Evolutionary conservation across 2,113 vertebrate species (phyloP).

Genomic region (Oryctolagus cuniculus): DNA sequence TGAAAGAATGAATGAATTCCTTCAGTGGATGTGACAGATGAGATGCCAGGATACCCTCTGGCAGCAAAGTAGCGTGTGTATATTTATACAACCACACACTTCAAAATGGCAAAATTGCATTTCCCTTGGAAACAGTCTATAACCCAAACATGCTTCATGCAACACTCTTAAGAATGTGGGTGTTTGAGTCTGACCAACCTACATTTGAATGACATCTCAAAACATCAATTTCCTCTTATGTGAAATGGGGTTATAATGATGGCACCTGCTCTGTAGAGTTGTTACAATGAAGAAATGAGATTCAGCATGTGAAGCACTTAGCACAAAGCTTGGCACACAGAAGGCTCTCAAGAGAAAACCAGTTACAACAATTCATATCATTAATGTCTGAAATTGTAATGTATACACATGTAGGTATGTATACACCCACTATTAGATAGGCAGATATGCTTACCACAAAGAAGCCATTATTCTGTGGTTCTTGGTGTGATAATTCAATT

Average conservation of each 20-base stretch:
- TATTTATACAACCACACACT: neutral
- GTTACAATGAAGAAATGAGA: slow-evolving; percentile 1
- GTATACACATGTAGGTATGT: neutral
- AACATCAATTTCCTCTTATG: neutral
- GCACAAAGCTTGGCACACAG: neutral
- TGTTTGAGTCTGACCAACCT: neutral
- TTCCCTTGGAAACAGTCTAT: slow-evolving; percentile 42
- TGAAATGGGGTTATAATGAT: slow-evolving; percentile 47
- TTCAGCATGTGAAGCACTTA: neutral
- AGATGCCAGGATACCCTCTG: neutral
- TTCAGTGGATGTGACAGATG: neutral
- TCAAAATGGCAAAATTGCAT: slow-evolving; percentile 3
- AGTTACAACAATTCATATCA: neutral
- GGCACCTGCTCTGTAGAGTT: neutral
- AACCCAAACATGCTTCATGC: neutral
- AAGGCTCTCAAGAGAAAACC: neutral
- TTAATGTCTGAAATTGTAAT: slow-evolving; percentile 37
- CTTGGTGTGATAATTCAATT: slow-evolving; percentile 8
- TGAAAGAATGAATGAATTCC: neutral
- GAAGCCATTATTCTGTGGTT: slow-evolving; percentile 27
- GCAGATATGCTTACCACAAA: neutral
- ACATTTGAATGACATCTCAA: slow-evolving; percentile 44
- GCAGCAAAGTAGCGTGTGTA: neutral
- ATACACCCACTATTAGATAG: neutral
- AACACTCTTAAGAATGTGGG: neutral